Evolutionary conservation across 2,888 invertebrate species (phyloP).

Genomic region (Abrostola tripartita): DNA sequence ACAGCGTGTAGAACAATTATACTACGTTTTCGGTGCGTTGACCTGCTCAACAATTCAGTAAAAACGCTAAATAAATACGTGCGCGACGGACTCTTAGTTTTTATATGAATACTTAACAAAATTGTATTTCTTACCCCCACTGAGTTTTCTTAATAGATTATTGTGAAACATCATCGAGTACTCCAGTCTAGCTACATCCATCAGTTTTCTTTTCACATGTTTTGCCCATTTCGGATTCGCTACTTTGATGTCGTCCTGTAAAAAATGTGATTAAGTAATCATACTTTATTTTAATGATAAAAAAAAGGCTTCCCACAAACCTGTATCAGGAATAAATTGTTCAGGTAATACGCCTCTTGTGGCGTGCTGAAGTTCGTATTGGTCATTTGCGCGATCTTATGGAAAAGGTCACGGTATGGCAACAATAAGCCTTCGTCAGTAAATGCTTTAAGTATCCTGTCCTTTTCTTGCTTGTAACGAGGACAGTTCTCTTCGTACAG

Average conservation of each 20-base stretch:
- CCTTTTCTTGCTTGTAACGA: conserved; percentile 81
- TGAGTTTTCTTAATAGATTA: conserved; percentile 81
- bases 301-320: conserved; percentile 54
- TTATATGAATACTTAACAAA: background rate
- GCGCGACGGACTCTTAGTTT: background rate
- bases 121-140: conserved; percentile 80
- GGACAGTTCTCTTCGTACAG: conserved; percentile 84
- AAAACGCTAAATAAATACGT: background rate
- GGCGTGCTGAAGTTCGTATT: conserved; percentile 84
- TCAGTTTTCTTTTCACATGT: conserved; percentile 85
- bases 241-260: conserved; percentile 84
- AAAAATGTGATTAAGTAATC: conserved; percentile 17
- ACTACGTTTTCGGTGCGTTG: background rate
- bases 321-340: conserved; percentile 85
- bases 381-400: conserved; percentile 82
- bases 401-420: conserved; percentile 81
- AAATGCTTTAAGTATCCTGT: conserved; percentile 78
- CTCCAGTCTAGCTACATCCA: conserved; percentile 83
- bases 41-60: background rate
- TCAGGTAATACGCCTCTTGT: conserved; percentile 81
- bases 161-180: conserved; percentile 88
- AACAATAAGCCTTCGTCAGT: conserved; percentile 77
- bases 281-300: background rate
- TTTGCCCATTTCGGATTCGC: conserved; percentile 88
- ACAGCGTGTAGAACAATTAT: too few relatives aligned